Evolutionary conservation across 2,888 invertebrate species (phyloP).

Genomic region (Parthenolecanium corni): DNA sequence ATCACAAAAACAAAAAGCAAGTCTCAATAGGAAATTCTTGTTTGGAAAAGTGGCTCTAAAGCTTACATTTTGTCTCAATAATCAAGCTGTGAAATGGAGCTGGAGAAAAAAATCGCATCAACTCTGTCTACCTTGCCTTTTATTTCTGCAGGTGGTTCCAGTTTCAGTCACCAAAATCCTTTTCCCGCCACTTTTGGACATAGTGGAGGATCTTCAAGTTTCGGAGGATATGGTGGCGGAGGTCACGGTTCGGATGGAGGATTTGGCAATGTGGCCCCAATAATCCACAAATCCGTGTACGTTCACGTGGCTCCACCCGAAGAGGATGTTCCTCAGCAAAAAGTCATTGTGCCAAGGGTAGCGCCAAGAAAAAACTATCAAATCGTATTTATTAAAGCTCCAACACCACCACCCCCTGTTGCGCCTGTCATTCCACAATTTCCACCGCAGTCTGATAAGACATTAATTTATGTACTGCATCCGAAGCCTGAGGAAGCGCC

Average conservation of each 20-base stretch:
- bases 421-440: conserved; percentile 34
- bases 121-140: too few species aligned
- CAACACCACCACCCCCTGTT: conserved; percentile 32
- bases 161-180: too few species aligned
- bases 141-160: too few species aligned
- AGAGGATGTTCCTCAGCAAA: conserved; percentile 33
- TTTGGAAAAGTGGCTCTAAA: too few species aligned
- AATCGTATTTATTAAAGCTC: conserved; percentile 36
- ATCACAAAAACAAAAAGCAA: too few species aligned
- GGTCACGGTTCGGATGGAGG: conserved; percentile 3
- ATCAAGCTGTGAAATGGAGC: too few species aligned
- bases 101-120: too few species aligned
- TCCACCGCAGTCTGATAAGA: conserved; percentile 34
- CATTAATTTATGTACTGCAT: conserved; percentile 35
- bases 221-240: too few species aligned
- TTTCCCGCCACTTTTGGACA: background rate
- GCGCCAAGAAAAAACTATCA: conserved; percentile 35
- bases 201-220: background rate
- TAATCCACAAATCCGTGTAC: conserved; percentile 35
- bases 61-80: too few species aligned
- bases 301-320: conserved; percentile 35
- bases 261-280: conserved; percentile 25
- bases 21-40: too few species aligned
- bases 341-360: conserved; percentile 33
- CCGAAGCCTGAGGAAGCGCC: conserved; percentile 34